A percentile compares a stretch with the other conserved stretches of the same genome.
Evolutionary conservation across 2,797 vertebrate genomes (phyloP).

Genomic region (Salarias fasciatus): DNA sequence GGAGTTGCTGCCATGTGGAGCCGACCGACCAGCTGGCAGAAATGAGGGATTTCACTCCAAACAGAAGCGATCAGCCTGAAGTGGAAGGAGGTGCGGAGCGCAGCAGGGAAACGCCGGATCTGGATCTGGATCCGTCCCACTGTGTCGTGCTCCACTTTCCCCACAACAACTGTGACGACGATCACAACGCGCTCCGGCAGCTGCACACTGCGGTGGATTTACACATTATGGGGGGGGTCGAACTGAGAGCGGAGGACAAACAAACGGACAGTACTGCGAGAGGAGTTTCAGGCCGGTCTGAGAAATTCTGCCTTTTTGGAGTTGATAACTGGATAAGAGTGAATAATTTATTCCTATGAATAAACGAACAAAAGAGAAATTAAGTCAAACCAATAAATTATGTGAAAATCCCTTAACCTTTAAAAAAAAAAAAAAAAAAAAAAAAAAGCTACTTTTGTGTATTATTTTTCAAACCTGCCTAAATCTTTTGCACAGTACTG

Average conservation of each 20-base stretch:
- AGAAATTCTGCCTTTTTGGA: no score
- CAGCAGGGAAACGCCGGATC: constrained; percentile 3
- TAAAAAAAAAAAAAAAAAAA: no score
- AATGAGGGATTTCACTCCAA: constrained; percentile 30
- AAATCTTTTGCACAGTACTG: neutral
- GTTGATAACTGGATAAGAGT: no score
- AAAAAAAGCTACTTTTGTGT: no score
- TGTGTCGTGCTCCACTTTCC: constrained; percentile 24
- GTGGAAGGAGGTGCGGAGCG: constrained; percentile 19
- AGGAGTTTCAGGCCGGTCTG: no score
- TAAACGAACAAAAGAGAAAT: no score
- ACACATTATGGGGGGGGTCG: constrained; percentile 47
- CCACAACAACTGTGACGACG: constrained; percentile 8
- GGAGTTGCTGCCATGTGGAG: neutral
- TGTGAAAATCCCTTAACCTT: no score
- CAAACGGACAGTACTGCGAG: constrained; percentile 8
- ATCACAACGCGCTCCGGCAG: constrained; percentile 10
- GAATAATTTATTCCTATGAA: no score
- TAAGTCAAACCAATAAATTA: no score
- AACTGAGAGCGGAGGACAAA: constrained; percentile 24
- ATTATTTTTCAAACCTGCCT: no score
- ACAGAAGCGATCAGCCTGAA: constrained; percentile 27
- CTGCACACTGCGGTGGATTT: constrained; percentile 53
- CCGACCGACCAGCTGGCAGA: constrained; percentile 33
- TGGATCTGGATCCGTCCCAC: neutral